phyloP scores from a whole-genome alignment of 2,113 vertebrate species.

The Chiloscyllium plagiosum region DNA sequence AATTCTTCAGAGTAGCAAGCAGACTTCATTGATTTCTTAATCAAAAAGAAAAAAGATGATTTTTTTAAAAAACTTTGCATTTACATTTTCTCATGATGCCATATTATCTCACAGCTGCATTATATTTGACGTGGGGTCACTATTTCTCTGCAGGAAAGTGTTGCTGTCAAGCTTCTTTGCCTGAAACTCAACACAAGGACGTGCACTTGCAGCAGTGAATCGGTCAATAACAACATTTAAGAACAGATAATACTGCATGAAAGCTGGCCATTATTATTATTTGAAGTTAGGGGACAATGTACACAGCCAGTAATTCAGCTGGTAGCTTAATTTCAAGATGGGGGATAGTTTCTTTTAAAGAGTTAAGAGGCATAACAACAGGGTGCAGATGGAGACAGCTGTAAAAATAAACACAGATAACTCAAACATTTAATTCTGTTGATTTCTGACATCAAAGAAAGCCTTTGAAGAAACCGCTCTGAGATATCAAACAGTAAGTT shows the following conservation, averaged over 20 bases:
- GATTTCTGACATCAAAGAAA: constrained; percentile 22
- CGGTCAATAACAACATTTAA: not conserved
- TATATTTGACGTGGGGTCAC: not conserved
- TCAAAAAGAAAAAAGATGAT: not conserved
- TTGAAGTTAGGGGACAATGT: not conserved
- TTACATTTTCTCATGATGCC: not conserved
- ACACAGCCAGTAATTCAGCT: not conserved
- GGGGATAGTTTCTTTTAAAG: not conserved
- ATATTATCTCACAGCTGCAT: not conserved
- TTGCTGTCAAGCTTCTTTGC: not conserved
- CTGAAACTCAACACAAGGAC: not conserved
- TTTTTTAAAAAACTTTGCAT: not conserved
- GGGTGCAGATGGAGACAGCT: not conserved
- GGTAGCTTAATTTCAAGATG: not conserved
- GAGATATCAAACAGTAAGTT: constrained; percentile 26
- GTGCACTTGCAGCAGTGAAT: not conserved
- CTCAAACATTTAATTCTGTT: not conserved
- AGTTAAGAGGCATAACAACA: not conserved
- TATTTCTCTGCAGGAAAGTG: not conserved
- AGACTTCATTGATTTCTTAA: not conserved
- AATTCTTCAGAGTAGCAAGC: not conserved
- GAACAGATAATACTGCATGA: not conserved
- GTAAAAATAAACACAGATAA: not conserved
- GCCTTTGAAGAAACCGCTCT: not conserved
- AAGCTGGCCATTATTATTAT: not conserved